Evolutionary conservation across 2,888 invertebrate species (phyloP).

Genomic region (Unio delphinus): DNA sequence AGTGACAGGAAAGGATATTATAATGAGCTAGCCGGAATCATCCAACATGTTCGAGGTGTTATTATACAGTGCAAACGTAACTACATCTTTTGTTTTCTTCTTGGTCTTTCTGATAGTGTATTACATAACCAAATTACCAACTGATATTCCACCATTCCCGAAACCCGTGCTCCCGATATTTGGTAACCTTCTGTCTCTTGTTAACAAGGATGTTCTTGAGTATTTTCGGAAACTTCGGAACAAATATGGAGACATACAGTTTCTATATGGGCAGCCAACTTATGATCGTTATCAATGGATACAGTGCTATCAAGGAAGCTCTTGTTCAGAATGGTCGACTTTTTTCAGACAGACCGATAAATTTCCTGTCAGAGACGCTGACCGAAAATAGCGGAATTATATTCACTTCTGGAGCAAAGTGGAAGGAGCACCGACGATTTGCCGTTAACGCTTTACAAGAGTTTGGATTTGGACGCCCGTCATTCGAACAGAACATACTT

Average conservation of each 20-base stretch:
- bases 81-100: no score
- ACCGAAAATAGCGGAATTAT: conserved; percentile 6
- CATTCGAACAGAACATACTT: conserved; percentile 17
- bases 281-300: conserved; percentile 17
- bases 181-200: conserved; percentile 15
- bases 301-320: conserved; percentile 13
- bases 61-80: no score
- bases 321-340: conserved; percentile 1
- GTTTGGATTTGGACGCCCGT: conserved; percentile 19
- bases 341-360: conserved; percentile 16
- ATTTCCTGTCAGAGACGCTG: background rate
- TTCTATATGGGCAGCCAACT: conserved; percentile 16
- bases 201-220: conserved; percentile 3
- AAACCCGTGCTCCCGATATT: conserved; percentile 14
- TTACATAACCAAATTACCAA: background rate
- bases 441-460: conserved; percentile 12
- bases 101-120: no score
- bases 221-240: conserved; percentile 8
- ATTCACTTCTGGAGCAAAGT: conserved; percentile 16
- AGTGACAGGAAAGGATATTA: no score
- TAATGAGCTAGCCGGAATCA: no score
- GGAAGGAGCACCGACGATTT: conserved; percentile 26
- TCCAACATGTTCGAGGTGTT: no score
- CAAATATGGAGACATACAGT: conserved; percentile 21
- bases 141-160: conserved; percentile 19